Evolutionary conservation across 2,113 vertebrate genomes (phyloP), one percentile per base, ranked within the genome.

Genomic region (Perognathus longimembris): DNA sequence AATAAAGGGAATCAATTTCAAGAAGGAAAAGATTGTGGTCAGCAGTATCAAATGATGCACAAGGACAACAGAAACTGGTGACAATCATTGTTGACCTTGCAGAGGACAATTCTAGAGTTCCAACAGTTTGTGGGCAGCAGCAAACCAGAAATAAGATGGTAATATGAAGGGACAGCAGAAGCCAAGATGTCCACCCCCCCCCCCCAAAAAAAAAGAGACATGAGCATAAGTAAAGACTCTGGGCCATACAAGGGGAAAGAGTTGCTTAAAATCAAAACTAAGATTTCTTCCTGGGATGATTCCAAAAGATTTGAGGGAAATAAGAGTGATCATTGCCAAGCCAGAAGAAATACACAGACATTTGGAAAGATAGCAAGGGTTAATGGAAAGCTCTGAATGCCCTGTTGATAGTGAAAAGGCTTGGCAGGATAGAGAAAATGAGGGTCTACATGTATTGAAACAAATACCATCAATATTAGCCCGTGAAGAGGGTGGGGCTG

Each of bases 401-500:
- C 17, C 64, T 32, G 24, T 42, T n/a, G 71, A 30, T 63, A 67
- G 66, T 32, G 63, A 69, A 71, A 79, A 85, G 8, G 45, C 50
- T 0, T 15, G 24, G 11, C 45, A 21, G 71, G 38, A 75, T 70
- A 54, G 34, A 88, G 75, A 77, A 77, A 83, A 45, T 34, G 3
- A 0, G 45, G 57, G 67, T 21, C 28, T 34, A 82, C 82, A 77
- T 50, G 18, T 40, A 87, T 74, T 95, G 89, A 81, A 92, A 86
- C 61, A 78, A 90, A 83, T 34, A n/a, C 67, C 57, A 54, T 83
- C 78, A 66, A 26, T 69, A n/a, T 63, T 69, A 88, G 73, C 67
- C 67, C 82, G 63, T 0, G 50, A 6, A 36, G 84, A 74, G 64
- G 96, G 95, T 91, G 93, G 83, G 77, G 93, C n/a, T 76, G 90